Evolutionary conservation across 37 sponge, comb jelly and placozoan species (phyloP).

Genomic region (Tethya wilhelma): DNA sequence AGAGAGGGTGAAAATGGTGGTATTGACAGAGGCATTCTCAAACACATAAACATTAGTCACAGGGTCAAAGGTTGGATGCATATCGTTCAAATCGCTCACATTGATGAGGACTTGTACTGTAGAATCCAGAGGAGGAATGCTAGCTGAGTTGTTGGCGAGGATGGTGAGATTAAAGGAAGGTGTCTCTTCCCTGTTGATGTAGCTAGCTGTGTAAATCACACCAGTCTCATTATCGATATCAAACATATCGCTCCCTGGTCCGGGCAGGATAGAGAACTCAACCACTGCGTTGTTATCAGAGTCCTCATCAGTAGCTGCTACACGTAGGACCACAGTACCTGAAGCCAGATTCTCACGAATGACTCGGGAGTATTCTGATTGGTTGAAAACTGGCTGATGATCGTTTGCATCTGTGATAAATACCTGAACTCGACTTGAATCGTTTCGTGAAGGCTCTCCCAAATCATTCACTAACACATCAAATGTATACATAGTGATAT

Average conservation of each 20-base stretch:
- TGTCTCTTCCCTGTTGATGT: constrained; percentile 51
- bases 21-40: constrained; percentile 29
- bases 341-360: constrained; percentile 68
- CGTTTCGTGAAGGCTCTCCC: constrained; percentile 38
- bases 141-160: constrained; percentile 58
- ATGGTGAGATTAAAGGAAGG: constrained; percentile 54
- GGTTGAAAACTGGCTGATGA: constrained; percentile 59
- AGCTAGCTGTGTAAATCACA: constrained; percentile 46
- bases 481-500: constrained; percentile 17
- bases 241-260: constrained; percentile 43
- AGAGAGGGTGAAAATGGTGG: constrained; percentile 20
- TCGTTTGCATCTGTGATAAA: constrained; percentile 69
- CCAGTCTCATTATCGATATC: constrained; percentile 68
- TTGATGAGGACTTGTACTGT: constrained; percentile 7
- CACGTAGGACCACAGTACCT: constrained; percentile 50
- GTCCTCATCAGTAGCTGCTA: constrained; percentile 64
- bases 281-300: constrained; percentile 15
- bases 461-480: constrained; percentile 43
- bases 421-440: constrained; percentile 32
- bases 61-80: constrained; percentile 62
- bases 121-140: neutral
- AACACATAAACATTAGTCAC: constrained; percentile 6
- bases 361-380: constrained; percentile 20
- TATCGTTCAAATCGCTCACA: constrained; percentile 72
- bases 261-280: constrained; percentile 15